These are phyloP conservation scores for Enteromius argenteus DNA, from an alignment of 2,797 vertebrate species.

Conservation along the genomic window DNA sequence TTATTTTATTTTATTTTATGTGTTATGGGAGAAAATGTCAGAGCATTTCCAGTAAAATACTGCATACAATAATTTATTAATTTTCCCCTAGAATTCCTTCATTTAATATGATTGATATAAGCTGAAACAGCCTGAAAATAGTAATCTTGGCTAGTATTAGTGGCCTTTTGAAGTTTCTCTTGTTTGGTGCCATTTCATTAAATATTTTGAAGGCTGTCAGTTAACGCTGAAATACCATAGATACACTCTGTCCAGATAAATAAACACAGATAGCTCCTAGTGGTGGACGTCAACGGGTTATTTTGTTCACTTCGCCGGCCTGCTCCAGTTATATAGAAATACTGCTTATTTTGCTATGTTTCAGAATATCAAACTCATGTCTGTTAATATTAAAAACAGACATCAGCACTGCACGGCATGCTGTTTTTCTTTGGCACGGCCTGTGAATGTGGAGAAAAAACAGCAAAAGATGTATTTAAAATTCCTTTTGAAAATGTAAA, in stretches of 20 bases:
- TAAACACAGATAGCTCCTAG: constrained; percentile 77
- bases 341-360: constrained; percentile 81
- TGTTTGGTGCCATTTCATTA: constrained; percentile 78
- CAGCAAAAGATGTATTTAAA: constrained; percentile 42
- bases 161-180: constrained; percentile 76
- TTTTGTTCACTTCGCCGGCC: constrained; percentile 78
- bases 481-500: constrained; percentile 55
- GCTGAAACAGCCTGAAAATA: constrained; percentile 64
- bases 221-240: constrained; percentile 83
- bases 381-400: constrained; percentile 80
- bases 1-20: neutral
- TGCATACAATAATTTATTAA: neutral
- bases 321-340: constrained; percentile 70
- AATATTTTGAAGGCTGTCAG: constrained; percentile 85
- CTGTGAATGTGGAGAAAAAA: constrained; percentile 9
- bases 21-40: constrained; percentile 11
- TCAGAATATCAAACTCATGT: constrained; percentile 76
- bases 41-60: constrained; percentile 13
- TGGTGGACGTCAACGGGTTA: constrained; percentile 74
- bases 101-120: constrained; percentile 67
- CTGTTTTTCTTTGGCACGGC: constrained; percentile 64
- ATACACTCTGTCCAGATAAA: constrained; percentile 81
- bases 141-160: constrained; percentile 54
- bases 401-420: constrained; percentile 73
- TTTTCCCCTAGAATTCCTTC: constrained; percentile 20